phyloP scores from a whole-genome alignment of 2,797 vertebrate genomes.

The Sebastes trivittatus region DNA sequence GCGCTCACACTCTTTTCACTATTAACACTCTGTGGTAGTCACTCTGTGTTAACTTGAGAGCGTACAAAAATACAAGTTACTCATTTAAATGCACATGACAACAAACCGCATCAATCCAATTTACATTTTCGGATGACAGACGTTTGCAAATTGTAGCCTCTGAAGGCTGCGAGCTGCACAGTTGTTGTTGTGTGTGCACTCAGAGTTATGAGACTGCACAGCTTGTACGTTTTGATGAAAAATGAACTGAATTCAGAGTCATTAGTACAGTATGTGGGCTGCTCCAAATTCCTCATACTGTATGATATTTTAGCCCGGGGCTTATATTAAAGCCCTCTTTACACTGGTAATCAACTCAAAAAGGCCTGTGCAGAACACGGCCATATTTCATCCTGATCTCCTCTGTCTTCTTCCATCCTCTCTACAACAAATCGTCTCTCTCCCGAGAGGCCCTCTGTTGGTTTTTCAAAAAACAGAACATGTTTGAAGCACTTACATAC shows the following conservation, averaged over 20 bases:
- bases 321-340: constrained; percentile 51
- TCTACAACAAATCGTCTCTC: not conserved
- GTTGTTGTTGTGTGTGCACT: constrained; percentile 14
- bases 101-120: constrained; percentile 41
- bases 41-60: constrained; percentile 21
- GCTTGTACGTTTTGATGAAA: constrained; percentile 39
- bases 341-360: constrained; percentile 40
- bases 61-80: not conserved
- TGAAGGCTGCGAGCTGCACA: constrained; percentile 11
- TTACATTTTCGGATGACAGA: constrained; percentile 39
- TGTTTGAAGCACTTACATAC: not conserved
- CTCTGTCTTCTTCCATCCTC: constrained; percentile 21
- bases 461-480: not conserved
- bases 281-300: constrained; percentile 40
- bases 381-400: constrained; percentile 31
- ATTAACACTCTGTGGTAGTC: constrained; percentile 20
- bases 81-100: constrained; percentile 34
- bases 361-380: constrained; percentile 20
- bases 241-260: constrained; percentile 38
- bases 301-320: constrained; percentile 37
- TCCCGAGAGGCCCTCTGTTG: constrained; percentile 2
- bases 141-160: constrained; percentile 22
- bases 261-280: constrained; percentile 48
- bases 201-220: constrained; percentile 11
- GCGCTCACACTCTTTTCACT: constrained; percentile 2